Evolutionary conservation across 2,888 invertebrate species (phyloP).

Genomic region (Eristalis pertinax): DNA sequence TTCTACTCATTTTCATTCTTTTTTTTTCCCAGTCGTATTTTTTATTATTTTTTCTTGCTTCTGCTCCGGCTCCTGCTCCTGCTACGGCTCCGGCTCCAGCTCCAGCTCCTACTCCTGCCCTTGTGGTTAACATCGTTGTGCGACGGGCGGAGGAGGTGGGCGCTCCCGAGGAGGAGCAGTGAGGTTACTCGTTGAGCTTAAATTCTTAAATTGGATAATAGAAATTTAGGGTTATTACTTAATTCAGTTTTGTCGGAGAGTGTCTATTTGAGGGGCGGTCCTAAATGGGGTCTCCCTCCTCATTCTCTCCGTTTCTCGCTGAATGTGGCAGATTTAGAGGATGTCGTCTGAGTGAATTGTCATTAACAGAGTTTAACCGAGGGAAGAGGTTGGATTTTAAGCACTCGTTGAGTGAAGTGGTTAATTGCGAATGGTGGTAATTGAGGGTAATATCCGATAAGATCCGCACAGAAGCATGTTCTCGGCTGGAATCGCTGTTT

Average conservation of each 20-base stretch:
- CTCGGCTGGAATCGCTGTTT: background rate
- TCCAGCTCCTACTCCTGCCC: background rate
- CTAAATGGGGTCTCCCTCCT: no score
- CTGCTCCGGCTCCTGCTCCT: background rate
- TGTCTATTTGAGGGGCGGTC: conserved; percentile 20
- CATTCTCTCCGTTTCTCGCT: background rate
- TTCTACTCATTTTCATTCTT: conserved; percentile 14
- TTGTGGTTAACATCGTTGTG: background rate
- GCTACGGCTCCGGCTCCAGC: background rate
- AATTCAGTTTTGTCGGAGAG: conserved; percentile 36
- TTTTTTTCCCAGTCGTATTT: background rate
- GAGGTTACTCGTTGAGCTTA: conserved; percentile 26
- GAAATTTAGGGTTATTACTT: conserved; percentile 63
- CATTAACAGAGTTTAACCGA: conserved; percentile 18
- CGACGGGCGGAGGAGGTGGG: background rate
- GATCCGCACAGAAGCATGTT: background rate
- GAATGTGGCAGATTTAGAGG: conserved; percentile 22
- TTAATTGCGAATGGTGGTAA: background rate
- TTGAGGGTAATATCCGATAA: conserved; percentile 11
- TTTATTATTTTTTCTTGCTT: background rate
- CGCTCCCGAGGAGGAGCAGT: background rate
- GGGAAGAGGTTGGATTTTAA: background rate
- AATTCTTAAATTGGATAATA: conserved; percentile 62
- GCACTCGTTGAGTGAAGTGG: conserved; percentile 10
- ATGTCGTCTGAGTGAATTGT: conserved; percentile 31